A percentile compares a stretch with the other conserved stretches of the same genome.
These are phyloP conservation scores for Nothobranchius furzeri DNA, from an alignment of 2,113 vertebrate species.

Conservation along the genomic window DNA sequence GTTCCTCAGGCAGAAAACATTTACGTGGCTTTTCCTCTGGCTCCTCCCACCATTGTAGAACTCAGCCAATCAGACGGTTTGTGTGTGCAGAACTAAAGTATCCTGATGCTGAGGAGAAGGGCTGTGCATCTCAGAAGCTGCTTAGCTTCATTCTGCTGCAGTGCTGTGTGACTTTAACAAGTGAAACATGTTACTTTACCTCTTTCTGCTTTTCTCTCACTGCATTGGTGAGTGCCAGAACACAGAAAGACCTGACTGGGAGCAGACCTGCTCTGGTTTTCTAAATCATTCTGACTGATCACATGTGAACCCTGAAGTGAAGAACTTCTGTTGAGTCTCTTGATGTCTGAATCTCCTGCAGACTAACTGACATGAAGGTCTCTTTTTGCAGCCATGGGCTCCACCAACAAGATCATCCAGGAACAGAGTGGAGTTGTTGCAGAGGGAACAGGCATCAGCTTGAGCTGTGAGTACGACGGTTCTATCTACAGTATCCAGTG, in stretches of 20 bases:
- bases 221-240: conserved; percentile 19
- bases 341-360: not conserved
- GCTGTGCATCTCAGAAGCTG: too few relatives aligned
- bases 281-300: not conserved
- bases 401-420: conserved; percentile 4
- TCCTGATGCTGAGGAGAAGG: too few relatives aligned
- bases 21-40: too few relatives aligned
- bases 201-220: not conserved
- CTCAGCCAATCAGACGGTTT: too few relatives aligned
- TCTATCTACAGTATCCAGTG: conserved; percentile 6
- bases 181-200: conserved; percentile 26
- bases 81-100: too few relatives aligned
- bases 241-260: not conserved
- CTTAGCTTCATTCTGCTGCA: too few relatives aligned
- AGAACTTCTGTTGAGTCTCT: not conserved
- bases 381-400: conserved; percentile 5
- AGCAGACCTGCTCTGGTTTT: not conserved
- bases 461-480: conserved; percentile 2
- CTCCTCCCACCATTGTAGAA: too few relatives aligned
- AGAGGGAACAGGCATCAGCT: conserved; percentile 1
- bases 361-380: conserved; percentile 1
- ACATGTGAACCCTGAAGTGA: not conserved
- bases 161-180: not conserved
- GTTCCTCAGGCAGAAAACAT: too few relatives aligned
- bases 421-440: not conserved